A percentile compares a stretch with the other conserved stretches of the same genome.
Evolutionary conservation across 2,113 vertebrate genomes (phyloP).

Genomic region (Aegithalos caudatus): DNA sequence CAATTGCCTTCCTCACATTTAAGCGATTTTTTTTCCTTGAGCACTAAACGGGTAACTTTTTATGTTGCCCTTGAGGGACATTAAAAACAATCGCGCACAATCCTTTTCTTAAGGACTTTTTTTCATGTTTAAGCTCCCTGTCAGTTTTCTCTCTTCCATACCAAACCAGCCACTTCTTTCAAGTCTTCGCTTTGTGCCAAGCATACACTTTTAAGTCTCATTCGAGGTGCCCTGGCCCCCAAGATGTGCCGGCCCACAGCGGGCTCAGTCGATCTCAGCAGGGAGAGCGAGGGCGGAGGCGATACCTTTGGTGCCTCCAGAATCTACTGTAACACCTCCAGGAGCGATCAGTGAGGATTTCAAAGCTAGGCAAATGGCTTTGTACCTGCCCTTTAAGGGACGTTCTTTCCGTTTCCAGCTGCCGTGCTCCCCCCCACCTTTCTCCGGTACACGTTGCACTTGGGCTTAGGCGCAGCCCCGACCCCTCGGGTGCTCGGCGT

Average conservation of each 20-base stretch:
- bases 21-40: neutral
- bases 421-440: neutral
- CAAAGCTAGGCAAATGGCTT: neutral
- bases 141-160: neutral
- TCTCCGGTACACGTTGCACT: neutral
- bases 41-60: conserved; percentile 46
- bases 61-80: conserved; percentile 30
- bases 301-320: neutral
- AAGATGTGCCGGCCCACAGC: neutral
- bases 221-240: neutral
- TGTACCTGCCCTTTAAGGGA: neutral
- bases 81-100: conserved; percentile 18
- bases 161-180: neutral
- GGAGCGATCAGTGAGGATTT: neutral
- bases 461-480: neutral
- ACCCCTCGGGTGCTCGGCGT: neutral
- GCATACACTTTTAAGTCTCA: neutral
- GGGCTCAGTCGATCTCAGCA: neutral
- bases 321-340: neutral
- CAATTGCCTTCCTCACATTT: neutral
- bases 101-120: neutral
- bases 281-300: neutral
- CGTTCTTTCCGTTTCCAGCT: neutral
- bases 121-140: neutral
- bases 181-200: neutral